Evolutionary conservation across 2,113 vertebrate species (phyloP), one percentile per base, ranked within the genome.

Genomic region (Heterotis niloticus): DNA sequence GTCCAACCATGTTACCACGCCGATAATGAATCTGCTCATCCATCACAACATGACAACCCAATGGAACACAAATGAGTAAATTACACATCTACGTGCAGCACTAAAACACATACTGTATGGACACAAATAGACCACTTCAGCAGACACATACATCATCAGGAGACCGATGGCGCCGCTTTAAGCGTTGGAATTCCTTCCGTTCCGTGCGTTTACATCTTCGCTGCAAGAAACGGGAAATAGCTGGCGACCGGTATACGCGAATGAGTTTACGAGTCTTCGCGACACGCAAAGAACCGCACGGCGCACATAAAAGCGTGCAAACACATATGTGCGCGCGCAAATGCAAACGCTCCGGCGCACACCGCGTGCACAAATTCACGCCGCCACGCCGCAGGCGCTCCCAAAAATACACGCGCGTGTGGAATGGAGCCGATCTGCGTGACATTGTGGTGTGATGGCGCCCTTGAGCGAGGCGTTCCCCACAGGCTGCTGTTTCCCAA

Each of bases 391-490:
- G 28, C 62, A 77, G 2, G n/a, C 64, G 14, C 14, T 5, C 24
- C 10, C 44, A 54, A 23, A 20, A 20, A 66, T n/a, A 23, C 62
- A 11, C 34, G 5, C 54, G 20, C 13, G n/a, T 60, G 10, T 3
- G 23, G 57, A 10, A 28, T 16, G 16, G 17, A 20, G 12, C 23
- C 20, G 4, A 13, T 24, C 75, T 74, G 71, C 23, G 23, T 17
- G 24, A 14, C 5, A 9, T 26, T 44, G 34, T 29, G 10, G 3
- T 11, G 20, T 44, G 44, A 12, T 7, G 20, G 52, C 10, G 54
- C 23, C 71, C 13, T 59, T 5, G 79, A n/a, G 65, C 78, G 81
- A 54, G 66, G 65, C 81, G 78, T 1, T 64, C 65, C 73, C 80
- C 73, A 69, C 78, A 66, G 24, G 44, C 5, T 2, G 14, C 13